Percentiles rank a stretch among this genome's conserved stretches.
phyloP scores from a whole-genome alignment of 2,888 invertebrate genomes.

The Platypus cylindrus region DNA sequence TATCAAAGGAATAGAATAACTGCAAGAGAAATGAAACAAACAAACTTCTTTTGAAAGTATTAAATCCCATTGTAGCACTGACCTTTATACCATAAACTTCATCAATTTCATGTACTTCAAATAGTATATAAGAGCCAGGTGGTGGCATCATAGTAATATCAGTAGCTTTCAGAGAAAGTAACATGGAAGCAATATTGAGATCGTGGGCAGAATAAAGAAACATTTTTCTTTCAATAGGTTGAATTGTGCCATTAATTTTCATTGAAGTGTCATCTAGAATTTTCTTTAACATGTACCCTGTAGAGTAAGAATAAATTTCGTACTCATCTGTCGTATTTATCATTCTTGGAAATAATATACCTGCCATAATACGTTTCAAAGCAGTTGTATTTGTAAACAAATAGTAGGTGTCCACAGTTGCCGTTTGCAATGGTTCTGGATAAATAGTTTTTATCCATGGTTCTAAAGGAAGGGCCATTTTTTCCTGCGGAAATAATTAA shows the following conservation, averaged over 20 bases:
- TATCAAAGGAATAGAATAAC: slow-evolving; percentile 22
- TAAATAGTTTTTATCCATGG: slow-evolving; percentile 11
- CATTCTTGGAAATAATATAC: slow-evolving; percentile 4
- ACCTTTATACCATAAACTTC: slow-evolving; percentile 17
- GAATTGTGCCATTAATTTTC: slow-evolving; percentile 11
- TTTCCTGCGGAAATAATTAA: too few relatives aligned
- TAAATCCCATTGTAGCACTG: too few relatives aligned
- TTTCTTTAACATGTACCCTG: slow-evolving; percentile 13
- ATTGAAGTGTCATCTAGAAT: slow-evolving; percentile 11
- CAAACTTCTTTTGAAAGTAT: too few relatives aligned
- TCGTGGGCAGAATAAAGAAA: slow-evolving; percentile 20
- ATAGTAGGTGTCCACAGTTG: slow-evolving; percentile 9
- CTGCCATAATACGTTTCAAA: slow-evolving; percentile 9
- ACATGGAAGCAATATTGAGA: slow-evolving; percentile 12
- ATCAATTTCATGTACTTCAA: slow-evolving; percentile 18
- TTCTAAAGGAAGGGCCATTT: slow-evolving; percentile 6
- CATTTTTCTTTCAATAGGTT: slow-evolving; percentile 13
- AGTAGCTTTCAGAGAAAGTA: slow-evolving; percentile 12
- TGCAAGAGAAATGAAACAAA: too few relatives aligned
- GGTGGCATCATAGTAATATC: slow-evolving; percentile 11
- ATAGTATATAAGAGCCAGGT: slow-evolving; percentile 15
- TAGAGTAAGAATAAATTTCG: too few relatives aligned
- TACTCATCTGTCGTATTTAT: too few relatives aligned
- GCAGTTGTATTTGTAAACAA: slow-evolving; percentile 12
- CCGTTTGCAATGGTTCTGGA: slow-evolving; percentile 12